Evolutionary conservation across 2,888 invertebrate genomes (phyloP).

Genomic region (Synergus japonicus): DNA sequence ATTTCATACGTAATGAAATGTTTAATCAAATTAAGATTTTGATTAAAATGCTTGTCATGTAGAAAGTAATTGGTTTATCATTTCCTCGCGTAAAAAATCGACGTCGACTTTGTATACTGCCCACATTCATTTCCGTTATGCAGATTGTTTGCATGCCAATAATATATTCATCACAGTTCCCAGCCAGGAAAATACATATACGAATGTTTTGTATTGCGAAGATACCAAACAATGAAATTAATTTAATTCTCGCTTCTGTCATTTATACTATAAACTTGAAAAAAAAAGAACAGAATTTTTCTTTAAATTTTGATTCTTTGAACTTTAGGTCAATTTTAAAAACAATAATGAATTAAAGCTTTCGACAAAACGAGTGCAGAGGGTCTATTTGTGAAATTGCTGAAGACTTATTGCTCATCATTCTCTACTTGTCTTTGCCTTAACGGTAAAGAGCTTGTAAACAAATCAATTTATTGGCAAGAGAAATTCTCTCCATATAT

Average conservation of each 20-base stretch:
- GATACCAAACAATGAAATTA: background rate
- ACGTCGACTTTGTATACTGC: background rate
- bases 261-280: background rate
- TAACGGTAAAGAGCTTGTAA: background rate
- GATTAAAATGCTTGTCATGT: background rate
- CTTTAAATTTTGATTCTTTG: no score
- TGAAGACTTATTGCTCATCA: background rate
- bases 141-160: slow-evolving; percentile 2
- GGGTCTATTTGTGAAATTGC: background rate
- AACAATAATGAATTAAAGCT: background rate
- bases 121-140: background rate
- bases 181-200: background rate
- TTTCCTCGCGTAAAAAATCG: background rate
- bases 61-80: background rate
- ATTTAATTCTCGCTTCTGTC: background rate
- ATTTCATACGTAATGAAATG: no score
- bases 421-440: background rate
- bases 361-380: background rate
- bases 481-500: background rate
- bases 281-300: no score
- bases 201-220: background rate
- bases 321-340: no score
- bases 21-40: background rate
- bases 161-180: background rate
- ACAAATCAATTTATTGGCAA: slow-evolving; percentile 2